These are phyloP conservation scores for Temnothorax longispinosus DNA, from an alignment of 1,140 invertebrate species.

Conservation along the genomic window DNA sequence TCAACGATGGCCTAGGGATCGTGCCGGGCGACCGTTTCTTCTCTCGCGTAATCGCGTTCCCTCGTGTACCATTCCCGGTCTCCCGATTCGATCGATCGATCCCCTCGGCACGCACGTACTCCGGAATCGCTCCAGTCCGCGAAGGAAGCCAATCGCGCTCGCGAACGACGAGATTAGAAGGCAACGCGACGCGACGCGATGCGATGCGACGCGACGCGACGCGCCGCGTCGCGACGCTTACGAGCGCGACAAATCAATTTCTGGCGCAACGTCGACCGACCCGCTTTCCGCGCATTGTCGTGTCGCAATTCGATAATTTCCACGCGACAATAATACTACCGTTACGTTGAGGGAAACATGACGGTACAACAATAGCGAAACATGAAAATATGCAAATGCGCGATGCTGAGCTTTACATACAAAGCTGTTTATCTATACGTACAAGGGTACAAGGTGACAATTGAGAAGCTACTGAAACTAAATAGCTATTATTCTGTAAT, in stretches of 20 bases:
- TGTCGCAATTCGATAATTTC: slow-evolving; percentile 56
- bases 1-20: slow-evolving; percentile 66
- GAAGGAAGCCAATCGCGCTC: slow-evolving; percentile 13
- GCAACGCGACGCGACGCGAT: neutral
- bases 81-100: slow-evolving; percentile 59
- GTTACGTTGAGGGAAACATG: slow-evolving; percentile 30
- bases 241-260: slow-evolving; percentile 65
- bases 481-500: neutral
- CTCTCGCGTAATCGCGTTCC: slow-evolving; percentile 65
- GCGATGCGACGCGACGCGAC: neutral
- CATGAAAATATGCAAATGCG: slow-evolving; percentile 1
- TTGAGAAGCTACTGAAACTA: neutral
- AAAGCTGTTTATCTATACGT: neutral
- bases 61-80: slow-evolving; percentile 47
- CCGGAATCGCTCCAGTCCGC: neutral
- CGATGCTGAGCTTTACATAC: neutral
- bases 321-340: slow-evolving; percentile 10
- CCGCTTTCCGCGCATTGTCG: slow-evolving; percentile 47
- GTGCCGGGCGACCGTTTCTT: slow-evolving; percentile 58
- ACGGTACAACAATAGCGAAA: neutral
- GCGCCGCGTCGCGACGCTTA: slow-evolving; percentile 44
- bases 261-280: slow-evolving; percentile 50
- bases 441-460: neutral
- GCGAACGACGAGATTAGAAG: slow-evolving; percentile 19
- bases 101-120: neutral